A percentile compares a stretch with the other conserved stretches of the same genome.
Evolutionary conservation across 2,797 vertebrate genomes (phyloP).

Genomic region (Malacoraja senta): DNA sequence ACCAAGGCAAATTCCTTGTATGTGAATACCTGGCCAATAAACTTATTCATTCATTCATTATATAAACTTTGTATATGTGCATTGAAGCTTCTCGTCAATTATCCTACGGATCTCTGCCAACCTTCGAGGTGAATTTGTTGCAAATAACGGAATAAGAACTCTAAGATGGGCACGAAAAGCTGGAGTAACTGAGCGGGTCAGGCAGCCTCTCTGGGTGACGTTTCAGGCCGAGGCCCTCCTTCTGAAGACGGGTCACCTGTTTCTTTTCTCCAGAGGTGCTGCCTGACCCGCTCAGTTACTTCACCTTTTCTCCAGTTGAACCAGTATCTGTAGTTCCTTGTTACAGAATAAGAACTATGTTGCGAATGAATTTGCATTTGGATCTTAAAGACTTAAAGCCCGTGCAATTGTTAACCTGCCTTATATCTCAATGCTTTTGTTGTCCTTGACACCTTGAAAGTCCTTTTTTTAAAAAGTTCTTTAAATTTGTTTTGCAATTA

Average conservation of each 20-base stretch:
- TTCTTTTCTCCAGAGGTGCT: too few species aligned
- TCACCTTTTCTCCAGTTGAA: too few species aligned
- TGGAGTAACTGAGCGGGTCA: too few species aligned
- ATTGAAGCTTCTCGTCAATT: neutral
- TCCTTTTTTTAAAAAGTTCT: neutral
- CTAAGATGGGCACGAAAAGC: neutral
- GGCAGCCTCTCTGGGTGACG: too few species aligned
- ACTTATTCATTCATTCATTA: too few species aligned
- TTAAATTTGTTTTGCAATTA: neutral
- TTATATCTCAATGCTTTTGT: neutral
- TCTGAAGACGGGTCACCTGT: too few species aligned
- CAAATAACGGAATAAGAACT: neutral
- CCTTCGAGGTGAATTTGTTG: neutral
- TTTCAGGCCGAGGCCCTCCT: too few species aligned
- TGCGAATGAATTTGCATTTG: neutral
- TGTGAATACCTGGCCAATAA: too few species aligned
- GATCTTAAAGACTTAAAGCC: neutral
- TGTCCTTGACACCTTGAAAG: neutral
- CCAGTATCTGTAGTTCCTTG: too few species aligned
- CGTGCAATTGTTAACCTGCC: neutral
- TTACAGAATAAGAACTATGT: neutral
- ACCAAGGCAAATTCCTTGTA: too few species aligned
- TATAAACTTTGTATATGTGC: neutral
- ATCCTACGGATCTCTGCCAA: neutral
- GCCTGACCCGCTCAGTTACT: too few species aligned